A percentile compares a stretch with the other conserved stretches of the same genome.
phyloP scores from a whole-genome alignment of 2,888 invertebrate species.

The Apodemia duryi region DNA sequence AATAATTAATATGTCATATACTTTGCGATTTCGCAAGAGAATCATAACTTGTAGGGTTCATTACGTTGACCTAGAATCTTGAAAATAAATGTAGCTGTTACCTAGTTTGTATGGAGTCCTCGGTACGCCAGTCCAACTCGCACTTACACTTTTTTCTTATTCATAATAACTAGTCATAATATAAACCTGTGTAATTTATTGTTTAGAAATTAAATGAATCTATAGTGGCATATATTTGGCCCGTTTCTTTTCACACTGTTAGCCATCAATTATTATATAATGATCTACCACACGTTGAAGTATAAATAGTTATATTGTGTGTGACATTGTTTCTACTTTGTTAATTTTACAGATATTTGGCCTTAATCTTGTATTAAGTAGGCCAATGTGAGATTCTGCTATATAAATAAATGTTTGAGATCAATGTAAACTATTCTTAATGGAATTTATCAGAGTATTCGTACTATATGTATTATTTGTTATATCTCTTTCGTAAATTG shows the following conservation, averaged over 20 bases:
- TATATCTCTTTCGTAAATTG: too few relatives aligned
- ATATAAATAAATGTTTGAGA: constrained; percentile 6
- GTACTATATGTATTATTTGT: background rate
- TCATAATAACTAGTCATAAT: too few relatives aligned
- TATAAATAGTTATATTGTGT: background rate
- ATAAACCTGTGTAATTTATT: too few relatives aligned
- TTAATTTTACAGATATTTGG: background rate
- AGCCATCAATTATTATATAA: background rate
- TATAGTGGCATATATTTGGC: background rate
- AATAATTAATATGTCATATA: too few relatives aligned
- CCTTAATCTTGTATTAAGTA: constrained; percentile 14
- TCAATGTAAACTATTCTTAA: constrained; percentile 6
- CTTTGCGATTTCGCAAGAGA: too few relatives aligned
- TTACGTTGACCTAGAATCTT: too few relatives aligned
- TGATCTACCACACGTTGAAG: background rate
- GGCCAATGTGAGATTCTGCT: constrained; percentile 11
- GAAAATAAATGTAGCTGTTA: too few relatives aligned
- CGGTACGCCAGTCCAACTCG: too few relatives aligned
- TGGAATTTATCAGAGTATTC: background rate
- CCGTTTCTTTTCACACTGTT: background rate
- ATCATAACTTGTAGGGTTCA: too few relatives aligned
- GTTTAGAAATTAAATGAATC: too few relatives aligned
- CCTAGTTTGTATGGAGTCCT: too few relatives aligned
- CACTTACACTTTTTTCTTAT: too few relatives aligned
- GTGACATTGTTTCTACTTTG: constrained; percentile 14